A percentile compares a stretch with the other conserved stretches of the same genome.
phyloP scores from a whole-genome alignment of 2,888 invertebrate species.

The Spodoptera picta region DNA sequence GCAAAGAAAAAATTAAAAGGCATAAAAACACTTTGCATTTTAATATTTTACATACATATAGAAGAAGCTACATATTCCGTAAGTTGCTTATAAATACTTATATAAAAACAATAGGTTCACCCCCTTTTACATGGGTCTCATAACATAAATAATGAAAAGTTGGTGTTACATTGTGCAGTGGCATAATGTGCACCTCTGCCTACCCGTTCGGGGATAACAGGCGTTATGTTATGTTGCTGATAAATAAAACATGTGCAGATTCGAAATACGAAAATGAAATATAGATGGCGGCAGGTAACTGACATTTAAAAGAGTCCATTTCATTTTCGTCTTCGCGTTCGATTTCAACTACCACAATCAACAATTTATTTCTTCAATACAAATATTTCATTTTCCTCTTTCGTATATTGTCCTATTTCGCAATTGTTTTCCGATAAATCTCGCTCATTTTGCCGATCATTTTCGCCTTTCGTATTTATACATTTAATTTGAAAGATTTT shows the following conservation, averaged over 20 bases:
- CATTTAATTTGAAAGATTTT: constrained; percentile 11
- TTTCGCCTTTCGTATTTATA: constrained; percentile 23
- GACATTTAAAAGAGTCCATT: constrained; percentile 24
- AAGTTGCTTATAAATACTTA: constrained; percentile 3
- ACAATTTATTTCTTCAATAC: constrained; percentile 34
- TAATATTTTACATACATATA: neutral
- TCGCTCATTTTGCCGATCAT: constrained; percentile 18
- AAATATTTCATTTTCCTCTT: constrained; percentile 28
- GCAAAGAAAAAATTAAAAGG: neutral
- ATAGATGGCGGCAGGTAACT: constrained; percentile 30
- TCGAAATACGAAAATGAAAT: constrained; percentile 20
- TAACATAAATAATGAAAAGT: too few species aligned
- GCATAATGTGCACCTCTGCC: too few species aligned
- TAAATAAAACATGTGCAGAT: constrained; percentile 16
- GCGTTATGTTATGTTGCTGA: too few species aligned
- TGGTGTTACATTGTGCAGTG: too few species aligned
- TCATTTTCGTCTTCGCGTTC: constrained; percentile 17
- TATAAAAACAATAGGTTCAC: too few species aligned
- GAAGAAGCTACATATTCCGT: constrained; percentile 19
- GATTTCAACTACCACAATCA: constrained; percentile 26
- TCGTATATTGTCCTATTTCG: constrained; percentile 14
- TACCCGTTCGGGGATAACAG: too few species aligned
- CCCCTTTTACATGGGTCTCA: too few species aligned
- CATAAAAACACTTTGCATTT: neutral
- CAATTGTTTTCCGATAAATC: constrained; percentile 32